Percentiles rank a stretch among this genome's conserved stretches.
These are phyloP conservation scores for Acanthacorydalis orientalis DNA, from an alignment of 2,888 invertebrate species.

Conservation along the genomic window DNA sequence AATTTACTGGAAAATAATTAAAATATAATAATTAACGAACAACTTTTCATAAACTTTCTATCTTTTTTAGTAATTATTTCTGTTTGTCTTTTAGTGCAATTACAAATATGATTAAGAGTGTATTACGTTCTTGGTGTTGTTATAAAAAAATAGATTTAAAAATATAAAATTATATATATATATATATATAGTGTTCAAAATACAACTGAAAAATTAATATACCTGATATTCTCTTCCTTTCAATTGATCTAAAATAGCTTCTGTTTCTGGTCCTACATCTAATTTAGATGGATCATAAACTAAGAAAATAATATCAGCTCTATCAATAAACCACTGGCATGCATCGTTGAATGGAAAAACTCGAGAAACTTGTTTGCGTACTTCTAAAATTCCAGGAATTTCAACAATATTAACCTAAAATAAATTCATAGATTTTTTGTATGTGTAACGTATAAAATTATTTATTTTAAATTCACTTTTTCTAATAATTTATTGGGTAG, in stretches of 20 bases:
- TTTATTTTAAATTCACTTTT: slow-evolving; percentile 41
- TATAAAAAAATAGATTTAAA: no score
- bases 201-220: slow-evolving; percentile 9
- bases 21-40: no score
- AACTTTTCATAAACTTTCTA: no score
- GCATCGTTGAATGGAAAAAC: slow-evolving; percentile 92
- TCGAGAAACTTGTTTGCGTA: slow-evolving; percentile 80
- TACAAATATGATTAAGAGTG: no score
- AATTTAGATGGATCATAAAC: slow-evolving; percentile 91
- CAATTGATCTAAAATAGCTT: slow-evolving; percentile 84
- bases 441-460: neutral
- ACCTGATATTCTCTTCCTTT: slow-evolving; percentile 87
- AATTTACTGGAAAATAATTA: no score
- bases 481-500: slow-evolving; percentile 70
- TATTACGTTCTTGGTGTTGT: no score
- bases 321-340: slow-evolving; percentile 93
- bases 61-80: no score
- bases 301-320: slow-evolving; percentile 87
- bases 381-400: slow-evolving; percentile 90
- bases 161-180: no score
- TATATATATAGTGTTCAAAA: no score
- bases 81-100: no score
- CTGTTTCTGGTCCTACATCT: slow-evolving; percentile 88
- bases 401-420: slow-evolving; percentile 82
- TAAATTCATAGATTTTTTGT: neutral